Evolutionary conservation across 2,797 vertebrate species (phyloP).

Genomic region (Melanotaenia pygmaea): DNA sequence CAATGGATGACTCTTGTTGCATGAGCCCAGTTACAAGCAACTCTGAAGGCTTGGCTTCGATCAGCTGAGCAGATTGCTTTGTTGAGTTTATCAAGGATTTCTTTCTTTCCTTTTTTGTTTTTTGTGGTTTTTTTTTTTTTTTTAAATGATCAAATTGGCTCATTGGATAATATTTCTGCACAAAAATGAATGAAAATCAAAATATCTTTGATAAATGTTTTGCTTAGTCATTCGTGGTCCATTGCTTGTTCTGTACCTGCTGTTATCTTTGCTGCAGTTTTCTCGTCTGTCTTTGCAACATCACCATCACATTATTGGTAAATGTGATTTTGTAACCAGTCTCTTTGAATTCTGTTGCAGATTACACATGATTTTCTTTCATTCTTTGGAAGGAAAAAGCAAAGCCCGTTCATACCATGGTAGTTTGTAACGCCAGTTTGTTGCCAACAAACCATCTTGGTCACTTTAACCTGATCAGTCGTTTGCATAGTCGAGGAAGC

Average conservation of each 20-base stretch:
- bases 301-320: conserved; percentile 40
- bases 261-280: conserved; percentile 53
- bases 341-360: conserved; percentile 39
- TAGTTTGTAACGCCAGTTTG: conserved; percentile 37
- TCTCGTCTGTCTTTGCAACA: conserved; percentile 34
- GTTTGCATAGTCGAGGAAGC: conserved; percentile 48
- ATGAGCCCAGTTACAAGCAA: conserved; percentile 73
- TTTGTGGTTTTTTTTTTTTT: too few relatives aligned
- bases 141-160: conserved; percentile 55
- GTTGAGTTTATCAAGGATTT: conserved; percentile 83
- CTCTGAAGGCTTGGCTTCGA: conserved; percentile 67
- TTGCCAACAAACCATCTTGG: conserved; percentile 55
- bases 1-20: conserved; percentile 74
- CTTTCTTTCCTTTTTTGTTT: background rate
- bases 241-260: conserved; percentile 59
- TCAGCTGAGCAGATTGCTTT: conserved; percentile 77
- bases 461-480: conserved; percentile 53
- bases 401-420: conserved; percentile 33
- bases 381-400: conserved; percentile 23
- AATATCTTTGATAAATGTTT: conserved; percentile 85
- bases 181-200: conserved; percentile 46
- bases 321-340: conserved; percentile 45
- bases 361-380: conserved; percentile 25
- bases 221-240: conserved; percentile 56
- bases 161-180: conserved; percentile 32